phyloP scores from a whole-genome alignment of 2,797 vertebrate genomes.

The Falco biarmicus region DNA sequence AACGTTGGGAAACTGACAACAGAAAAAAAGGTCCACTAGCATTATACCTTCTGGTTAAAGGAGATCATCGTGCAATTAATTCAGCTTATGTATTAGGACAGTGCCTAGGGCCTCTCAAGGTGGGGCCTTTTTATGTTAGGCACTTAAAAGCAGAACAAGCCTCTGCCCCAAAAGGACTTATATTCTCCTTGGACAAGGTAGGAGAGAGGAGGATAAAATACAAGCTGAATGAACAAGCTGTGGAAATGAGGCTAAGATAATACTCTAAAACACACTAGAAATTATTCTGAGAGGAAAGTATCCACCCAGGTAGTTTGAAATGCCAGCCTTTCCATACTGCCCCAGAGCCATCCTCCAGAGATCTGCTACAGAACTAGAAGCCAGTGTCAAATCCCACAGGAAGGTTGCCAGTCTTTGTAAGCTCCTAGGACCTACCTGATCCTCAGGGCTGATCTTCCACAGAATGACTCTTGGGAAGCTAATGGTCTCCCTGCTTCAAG shows the following conservation, averaged over 20 bases:
- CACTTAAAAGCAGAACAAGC: background rate
- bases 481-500: background rate
- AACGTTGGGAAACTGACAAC: conserved; percentile 6
- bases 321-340: background rate
- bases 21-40: background rate
- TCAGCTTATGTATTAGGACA: conserved; percentile 18
- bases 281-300: background rate
- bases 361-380: background rate
- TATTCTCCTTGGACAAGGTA: background rate
- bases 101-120: background rate
- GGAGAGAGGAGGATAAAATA: background rate
- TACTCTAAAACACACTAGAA: background rate
- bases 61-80: background rate
- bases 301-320: background rate
- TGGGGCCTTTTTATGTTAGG: background rate
- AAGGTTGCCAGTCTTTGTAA: background rate
- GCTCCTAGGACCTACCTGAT: background rate
- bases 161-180: background rate
- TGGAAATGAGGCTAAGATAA: background rate
- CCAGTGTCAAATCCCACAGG: background rate
- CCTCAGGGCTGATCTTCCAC: background rate
- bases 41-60: background rate
- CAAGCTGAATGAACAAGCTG: background rate
- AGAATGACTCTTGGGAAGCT: background rate
- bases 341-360: background rate